Conservation (phyloP, 2,888 invertebrate genomes). For the Cactoblastis cactorum region DNA sequence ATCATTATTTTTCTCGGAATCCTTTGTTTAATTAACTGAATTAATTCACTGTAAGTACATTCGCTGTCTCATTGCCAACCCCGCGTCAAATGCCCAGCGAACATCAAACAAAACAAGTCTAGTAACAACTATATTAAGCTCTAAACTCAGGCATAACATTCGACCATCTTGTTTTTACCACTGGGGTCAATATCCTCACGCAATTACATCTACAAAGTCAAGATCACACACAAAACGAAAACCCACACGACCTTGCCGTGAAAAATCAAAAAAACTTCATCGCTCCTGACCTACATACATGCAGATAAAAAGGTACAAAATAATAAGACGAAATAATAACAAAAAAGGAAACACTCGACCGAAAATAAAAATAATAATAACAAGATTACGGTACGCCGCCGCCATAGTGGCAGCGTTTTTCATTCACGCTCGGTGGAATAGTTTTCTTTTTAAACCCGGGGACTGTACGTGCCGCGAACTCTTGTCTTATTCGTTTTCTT, state of each 20-base stretch:
- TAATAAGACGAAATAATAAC: slow-evolving; percentile 69
- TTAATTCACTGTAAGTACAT: too few relatives aligned
- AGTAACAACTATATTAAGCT: background rate
- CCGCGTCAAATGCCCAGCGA: background rate
- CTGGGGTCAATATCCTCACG: slow-evolving; percentile 6
- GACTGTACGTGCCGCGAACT: slow-evolving; percentile 68
- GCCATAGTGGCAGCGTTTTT: slow-evolving; percentile 64
- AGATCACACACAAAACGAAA: slow-evolving; percentile 15
- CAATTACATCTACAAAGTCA: slow-evolving; percentile 9
- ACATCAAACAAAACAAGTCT: background rate
- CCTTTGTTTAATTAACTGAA: too few relatives aligned
- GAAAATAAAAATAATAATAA: slow-evolving; percentile 76
- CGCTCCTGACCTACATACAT: slow-evolving; percentile 76
- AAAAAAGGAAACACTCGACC: slow-evolving; percentile 53
- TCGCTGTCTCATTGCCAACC: background rate
- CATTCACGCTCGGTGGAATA: slow-evolving; percentile 75
- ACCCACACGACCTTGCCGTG: slow-evolving; percentile 25
- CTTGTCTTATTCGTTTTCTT: slow-evolving; percentile 53
- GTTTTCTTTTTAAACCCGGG: slow-evolving; percentile 72
- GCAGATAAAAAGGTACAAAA: slow-evolving; percentile 63
- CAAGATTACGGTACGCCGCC: slow-evolving; percentile 68
- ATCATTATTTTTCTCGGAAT: too few relatives aligned
- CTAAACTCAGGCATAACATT: background rate
- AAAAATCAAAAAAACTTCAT: slow-evolving; percentile 65
- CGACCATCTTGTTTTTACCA: slow-evolving; percentile 4